Conservation (phyloP, 1,140 invertebrate species). For the Ephestia elutella region DNA sequence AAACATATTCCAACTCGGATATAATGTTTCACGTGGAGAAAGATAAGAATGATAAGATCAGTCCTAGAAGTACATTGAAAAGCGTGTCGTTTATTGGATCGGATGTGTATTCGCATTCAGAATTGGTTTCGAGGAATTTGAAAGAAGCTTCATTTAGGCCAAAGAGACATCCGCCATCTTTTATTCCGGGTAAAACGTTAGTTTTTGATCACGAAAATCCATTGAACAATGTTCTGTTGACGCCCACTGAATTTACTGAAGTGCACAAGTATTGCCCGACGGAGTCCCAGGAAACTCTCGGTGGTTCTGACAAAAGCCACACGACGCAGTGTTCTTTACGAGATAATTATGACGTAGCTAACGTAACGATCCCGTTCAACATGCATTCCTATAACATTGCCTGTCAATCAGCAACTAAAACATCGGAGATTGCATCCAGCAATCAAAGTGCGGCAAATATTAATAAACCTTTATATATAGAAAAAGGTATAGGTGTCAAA, state of each 20-base stretch:
- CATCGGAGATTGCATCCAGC: constrained; percentile 16
- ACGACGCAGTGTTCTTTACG: neutral
- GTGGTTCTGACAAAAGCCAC: constrained; percentile 8
- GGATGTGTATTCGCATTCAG: neutral
- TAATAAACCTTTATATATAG: constrained; percentile 31
- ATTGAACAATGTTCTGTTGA: constrained; percentile 51
- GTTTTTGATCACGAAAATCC: constrained; percentile 54
- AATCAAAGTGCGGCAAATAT: constrained; percentile 26
- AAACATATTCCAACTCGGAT: constrained; percentile 27
- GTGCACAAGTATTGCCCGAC: constrained; percentile 44
- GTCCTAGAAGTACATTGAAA: neutral
- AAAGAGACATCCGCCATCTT: neutral
- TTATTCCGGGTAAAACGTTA: constrained; percentile 25
- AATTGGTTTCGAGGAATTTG: neutral
- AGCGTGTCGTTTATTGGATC: neutral
- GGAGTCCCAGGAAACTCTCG: constrained; percentile 16
- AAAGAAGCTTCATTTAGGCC: constrained; percentile 7
- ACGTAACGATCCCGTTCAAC: constrained; percentile 1
- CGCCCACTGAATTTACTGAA: constrained; percentile 26
- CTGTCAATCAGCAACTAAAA: constrained; percentile 21
- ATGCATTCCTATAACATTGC: too few relatives aligned
- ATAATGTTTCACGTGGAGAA: constrained; percentile 20
- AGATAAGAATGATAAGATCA: neutral
- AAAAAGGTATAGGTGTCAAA: constrained; percentile 28
- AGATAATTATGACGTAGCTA: neutral